Conservation (phyloP, 2,888 invertebrate genomes). For the Drosophila phalerata region DNA sequence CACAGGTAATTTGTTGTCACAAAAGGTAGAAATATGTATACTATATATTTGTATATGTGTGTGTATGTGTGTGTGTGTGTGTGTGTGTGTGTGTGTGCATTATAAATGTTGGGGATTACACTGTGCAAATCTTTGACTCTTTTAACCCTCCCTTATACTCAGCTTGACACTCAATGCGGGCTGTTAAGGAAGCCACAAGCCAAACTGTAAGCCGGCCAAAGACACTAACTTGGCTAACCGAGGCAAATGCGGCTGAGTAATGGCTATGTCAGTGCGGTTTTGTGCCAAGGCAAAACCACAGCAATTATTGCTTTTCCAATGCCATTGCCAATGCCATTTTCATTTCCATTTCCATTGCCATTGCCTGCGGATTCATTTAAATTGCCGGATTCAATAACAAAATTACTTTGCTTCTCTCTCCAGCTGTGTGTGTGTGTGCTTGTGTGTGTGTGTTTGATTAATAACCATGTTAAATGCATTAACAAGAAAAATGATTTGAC, state of each 20-base stretch:
- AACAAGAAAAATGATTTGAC: conserved; percentile 70
- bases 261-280: conserved; percentile 46
- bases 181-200: conserved; percentile 51
- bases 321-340: conserved; percentile 46
- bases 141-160: conserved; percentile 1
- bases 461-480: conserved; percentile 69
- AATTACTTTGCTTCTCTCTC: conserved; percentile 48
- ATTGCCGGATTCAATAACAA: conserved; percentile 72
- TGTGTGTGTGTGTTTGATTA: conserved; percentile 62
- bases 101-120: conserved; percentile 71
- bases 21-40: conserved; percentile 27
- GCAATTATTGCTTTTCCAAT: conserved; percentile 73
- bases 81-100: conserved; percentile 45
- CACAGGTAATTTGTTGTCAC: conserved; percentile 75
- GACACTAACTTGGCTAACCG: conserved; percentile 33
- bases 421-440: conserved; percentile 15
- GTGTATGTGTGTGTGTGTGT: conserved; percentile 26
- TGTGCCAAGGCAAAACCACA: conserved; percentile 59
- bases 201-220: conserved; percentile 24
- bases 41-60: conserved; percentile 2
- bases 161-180: conserved; percentile 34
- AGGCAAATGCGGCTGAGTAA: conserved; percentile 59
- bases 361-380: conserved; percentile 69
- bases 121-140: conserved; percentile 52
- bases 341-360: conserved; percentile 37